Base-by-base conservation (phyloP, 2,888 invertebrate species). In the Hetaerina titia region DNA sequence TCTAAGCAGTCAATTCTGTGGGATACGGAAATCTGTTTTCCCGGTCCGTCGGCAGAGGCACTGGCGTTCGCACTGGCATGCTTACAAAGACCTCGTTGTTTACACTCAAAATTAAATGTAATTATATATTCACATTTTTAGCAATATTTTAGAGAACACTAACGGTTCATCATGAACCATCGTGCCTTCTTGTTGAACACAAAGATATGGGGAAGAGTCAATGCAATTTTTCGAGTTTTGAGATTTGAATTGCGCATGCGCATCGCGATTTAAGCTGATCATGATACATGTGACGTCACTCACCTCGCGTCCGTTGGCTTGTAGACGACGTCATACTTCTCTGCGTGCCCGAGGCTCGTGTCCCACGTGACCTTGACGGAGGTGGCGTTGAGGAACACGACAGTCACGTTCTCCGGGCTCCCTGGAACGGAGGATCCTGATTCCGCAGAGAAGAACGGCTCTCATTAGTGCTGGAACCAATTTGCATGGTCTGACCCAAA, bases 271-370 rank as follows among this genome's bases (percentile, higher is more conserved):
- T 9, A 69, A 69, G 69, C 69, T 22, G 69, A 22, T 22, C 9
- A n/a, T n/a, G 9, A 69, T 31, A 13, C 69, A 19, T 19, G 25
- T 25, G 9, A 31, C 1, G 45, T 87, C 57, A 88, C 64, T 98
- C 98, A 99, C 99, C 98, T 99, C 97, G 98, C 98, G 97, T 98
- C 98, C 94, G 98, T 98, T 92, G 99, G 99, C 96, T 98, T 99
- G 97, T 99, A 99, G 45, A 98, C 98, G 97, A 99, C 98, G 97
- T 99, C 98, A 97, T 98, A 99, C 97, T 98, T 99, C 96, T 99
- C 98, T 95, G 98, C 98, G 96, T 98, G 95, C 89, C 98, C 98
- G 95, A 98, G 97, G 96, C 98, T 98, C 95, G 98, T 98, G 96
- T 98, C 98, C 99, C 99, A 99, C 96, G 98, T 98, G 87, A 99